A percentile compares a stretch with the other conserved stretches of the same genome.
phyloP scores from a whole-genome alignment of 2,888 invertebrate genomes.

The Oxystoma pomonae region DNA sequence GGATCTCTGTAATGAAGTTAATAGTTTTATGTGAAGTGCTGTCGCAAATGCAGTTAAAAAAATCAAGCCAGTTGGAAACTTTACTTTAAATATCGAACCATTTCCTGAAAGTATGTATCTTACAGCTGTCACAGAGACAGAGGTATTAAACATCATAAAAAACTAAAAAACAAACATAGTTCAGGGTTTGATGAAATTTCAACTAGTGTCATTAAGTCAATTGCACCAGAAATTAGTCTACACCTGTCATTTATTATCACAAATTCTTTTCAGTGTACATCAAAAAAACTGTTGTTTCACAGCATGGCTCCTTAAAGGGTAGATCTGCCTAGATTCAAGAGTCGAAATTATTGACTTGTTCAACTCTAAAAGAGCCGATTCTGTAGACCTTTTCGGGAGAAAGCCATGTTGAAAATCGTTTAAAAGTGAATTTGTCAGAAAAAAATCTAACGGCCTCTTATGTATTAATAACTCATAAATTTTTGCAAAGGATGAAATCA shows the following conservation, averaged over 20 bases:
- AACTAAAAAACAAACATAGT: neutral
- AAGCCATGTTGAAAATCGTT: too few species aligned
- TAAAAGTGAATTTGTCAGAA: too few species aligned
- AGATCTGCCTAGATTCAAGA: neutral
- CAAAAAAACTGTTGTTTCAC: neutral
- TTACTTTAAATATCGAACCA: neutral
- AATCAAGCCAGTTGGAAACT: neutral
- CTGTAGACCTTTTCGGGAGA: too few species aligned
- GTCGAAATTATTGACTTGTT: too few species aligned
- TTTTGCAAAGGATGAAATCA: too few species aligned
- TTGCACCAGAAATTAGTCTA: neutral
- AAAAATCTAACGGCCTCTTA: too few species aligned
- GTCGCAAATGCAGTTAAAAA: neutral
- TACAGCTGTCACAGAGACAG: neutral
- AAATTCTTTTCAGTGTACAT: neutral
- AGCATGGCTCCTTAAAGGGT: neutral
- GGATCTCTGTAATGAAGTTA: neutral
- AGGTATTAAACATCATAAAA: neutral
- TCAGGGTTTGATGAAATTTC: neutral
- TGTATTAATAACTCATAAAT: too few species aligned
- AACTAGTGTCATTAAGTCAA: neutral
- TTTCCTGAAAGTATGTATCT: neutral
- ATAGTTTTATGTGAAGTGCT: neutral
- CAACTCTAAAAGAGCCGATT: too few species aligned
- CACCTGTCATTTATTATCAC: neutral